Conservation (phyloP, 2,888 invertebrate genomes). For the Heliconius erato region DNA sequence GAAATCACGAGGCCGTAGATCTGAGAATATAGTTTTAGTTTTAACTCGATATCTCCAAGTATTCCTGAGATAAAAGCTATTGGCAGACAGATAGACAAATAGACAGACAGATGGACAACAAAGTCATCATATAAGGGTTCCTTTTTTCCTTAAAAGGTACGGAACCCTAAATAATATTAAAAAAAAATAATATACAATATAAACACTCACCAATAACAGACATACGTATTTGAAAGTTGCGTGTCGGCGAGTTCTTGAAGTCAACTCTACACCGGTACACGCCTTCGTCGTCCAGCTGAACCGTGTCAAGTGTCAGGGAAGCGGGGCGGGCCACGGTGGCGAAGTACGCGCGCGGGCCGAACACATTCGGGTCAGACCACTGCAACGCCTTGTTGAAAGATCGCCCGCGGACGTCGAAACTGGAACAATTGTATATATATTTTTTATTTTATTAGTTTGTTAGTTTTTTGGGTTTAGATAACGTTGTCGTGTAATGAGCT, state of each 20-base stretch:
- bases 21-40: too few species aligned
- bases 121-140: too few species aligned
- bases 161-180: too few species aligned
- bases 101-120: too few species aligned
- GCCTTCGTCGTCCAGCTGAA: slow-evolving; percentile 94
- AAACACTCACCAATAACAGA: slow-evolving; percentile 93
- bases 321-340: slow-evolving; percentile 93
- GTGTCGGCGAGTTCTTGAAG: slow-evolving; percentile 94
- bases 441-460: slow-evolving; percentile 29
- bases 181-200: too few species aligned
- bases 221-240: slow-evolving; percentile 94
- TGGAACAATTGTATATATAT: slow-evolving; percentile 74
- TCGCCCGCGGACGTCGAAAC: slow-evolving; percentile 94
- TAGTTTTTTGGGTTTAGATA: background rate
- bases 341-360: slow-evolving; percentile 94
- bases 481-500: background rate
- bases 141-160: too few species aligned
- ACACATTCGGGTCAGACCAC: slow-evolving; percentile 93
- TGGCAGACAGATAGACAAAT: too few species aligned
- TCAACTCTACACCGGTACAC: slow-evolving; percentile 95
- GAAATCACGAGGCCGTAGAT: too few species aligned
- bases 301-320: slow-evolving; percentile 92
- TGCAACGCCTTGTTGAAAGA: slow-evolving; percentile 93
- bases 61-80: too few species aligned
- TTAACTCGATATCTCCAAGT: too few species aligned